A percentile compares a stretch with the other conserved stretches of the same genome.
These are phyloP conservation scores for Myocastor coypus DNA, from an alignment of 2,113 vertebrate genomes.

Conservation along the genomic window DNA sequence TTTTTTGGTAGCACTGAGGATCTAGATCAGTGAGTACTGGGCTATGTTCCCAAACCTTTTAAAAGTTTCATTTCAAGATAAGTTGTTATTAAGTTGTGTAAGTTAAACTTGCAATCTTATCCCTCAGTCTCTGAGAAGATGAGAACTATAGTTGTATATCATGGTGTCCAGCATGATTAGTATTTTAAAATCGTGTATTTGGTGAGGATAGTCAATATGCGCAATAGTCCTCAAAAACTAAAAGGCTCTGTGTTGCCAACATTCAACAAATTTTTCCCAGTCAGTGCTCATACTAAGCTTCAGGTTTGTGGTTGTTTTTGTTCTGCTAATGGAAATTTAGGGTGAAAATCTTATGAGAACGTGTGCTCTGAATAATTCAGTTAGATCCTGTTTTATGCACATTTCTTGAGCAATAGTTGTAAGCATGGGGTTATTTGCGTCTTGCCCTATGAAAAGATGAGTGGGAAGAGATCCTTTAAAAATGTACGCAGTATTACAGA, in stretches of 20 bases:
- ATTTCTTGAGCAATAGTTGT: not conserved
- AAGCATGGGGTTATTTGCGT: not conserved
- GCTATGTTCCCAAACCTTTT: not conserved
- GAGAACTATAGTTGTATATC: not conserved
- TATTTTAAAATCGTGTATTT: slow-evolving; percentile 56
- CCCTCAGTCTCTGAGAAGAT: not conserved
- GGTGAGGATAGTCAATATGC: not conserved
- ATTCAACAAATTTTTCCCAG: not conserved
- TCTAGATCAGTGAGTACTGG: not conserved
- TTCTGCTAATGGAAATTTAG: not conserved
- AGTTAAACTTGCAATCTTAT: not conserved
- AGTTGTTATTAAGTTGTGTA: not conserved
- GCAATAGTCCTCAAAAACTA: not conserved
- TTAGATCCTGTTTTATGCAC: not conserved
- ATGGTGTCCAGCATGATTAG: not conserved
- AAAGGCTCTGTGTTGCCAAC: not conserved
- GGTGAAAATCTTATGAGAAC: not conserved
- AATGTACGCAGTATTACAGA: not conserved
- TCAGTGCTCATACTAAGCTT: not conserved
- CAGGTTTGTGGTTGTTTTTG: not conserved
- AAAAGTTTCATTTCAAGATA: not conserved
- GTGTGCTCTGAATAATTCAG: not conserved
- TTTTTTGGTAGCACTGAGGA: not conserved
- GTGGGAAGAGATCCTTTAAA: not conserved
- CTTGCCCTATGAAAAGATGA: not conserved